Conservation (phyloP, 2,113 vertebrate species). For the Campylomormyrus numenius region DNA sequence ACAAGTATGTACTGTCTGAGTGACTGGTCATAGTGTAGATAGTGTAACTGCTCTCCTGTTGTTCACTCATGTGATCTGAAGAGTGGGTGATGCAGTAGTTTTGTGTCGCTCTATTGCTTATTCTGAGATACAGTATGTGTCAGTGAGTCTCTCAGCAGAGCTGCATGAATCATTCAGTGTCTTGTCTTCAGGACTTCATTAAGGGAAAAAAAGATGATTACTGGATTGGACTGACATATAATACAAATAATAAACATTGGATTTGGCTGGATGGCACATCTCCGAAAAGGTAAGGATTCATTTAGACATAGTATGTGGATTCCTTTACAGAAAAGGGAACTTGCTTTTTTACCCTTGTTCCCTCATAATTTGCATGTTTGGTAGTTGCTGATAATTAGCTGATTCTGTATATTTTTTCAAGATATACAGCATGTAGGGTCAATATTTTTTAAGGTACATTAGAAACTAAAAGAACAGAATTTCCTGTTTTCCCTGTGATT, state of each 20-base stretch:
- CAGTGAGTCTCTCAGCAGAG: background rate
- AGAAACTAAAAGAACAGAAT: no score
- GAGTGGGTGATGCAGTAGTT: background rate
- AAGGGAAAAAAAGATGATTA: background rate
- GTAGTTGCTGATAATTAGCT: no score
- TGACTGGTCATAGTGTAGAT: background rate
- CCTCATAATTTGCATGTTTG: no score
- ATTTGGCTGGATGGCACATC: slow-evolving; percentile 8
- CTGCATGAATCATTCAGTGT: background rate
- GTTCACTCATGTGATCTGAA: background rate
- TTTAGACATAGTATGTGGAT: background rate
- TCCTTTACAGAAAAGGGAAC: background rate
- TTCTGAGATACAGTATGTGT: background rate
- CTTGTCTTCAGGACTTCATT: background rate
- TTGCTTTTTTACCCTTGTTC: no score
- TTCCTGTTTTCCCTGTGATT: no score
- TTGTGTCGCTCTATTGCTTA: background rate
- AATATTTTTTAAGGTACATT: no score
- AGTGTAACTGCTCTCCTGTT: background rate
- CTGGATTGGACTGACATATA: slow-evolving; percentile 16
- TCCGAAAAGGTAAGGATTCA: background rate
- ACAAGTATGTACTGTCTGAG: slow-evolving; percentile 4
- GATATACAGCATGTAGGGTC: no score
- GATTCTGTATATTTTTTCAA: no score
- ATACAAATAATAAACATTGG: background rate